Percentiles rank a stretch among this genome's conserved stretches.
Conservation (phyloP, 2,888 invertebrate species). For the Idaea straminata region DNA sequence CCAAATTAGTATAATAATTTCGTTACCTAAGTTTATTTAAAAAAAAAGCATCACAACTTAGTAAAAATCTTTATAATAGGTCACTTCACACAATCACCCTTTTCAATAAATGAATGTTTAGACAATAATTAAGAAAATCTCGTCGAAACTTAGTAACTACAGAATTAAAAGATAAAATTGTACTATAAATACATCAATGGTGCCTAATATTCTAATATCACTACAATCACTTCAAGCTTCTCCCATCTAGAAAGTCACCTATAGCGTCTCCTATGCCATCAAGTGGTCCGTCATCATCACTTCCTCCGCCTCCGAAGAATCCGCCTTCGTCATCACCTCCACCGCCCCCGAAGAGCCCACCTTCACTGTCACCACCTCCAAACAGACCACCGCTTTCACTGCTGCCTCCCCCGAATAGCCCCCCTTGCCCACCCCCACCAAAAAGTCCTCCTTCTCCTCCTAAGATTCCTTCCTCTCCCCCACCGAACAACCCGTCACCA, state of each 20-base stretch:
- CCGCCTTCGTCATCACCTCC: constrained; percentile 13
- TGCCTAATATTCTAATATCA: constrained; percentile 14
- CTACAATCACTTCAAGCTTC: constrained; percentile 28
- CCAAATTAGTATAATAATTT: no score
- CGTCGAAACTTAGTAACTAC: not conserved
- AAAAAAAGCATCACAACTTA: not conserved
- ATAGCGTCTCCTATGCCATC: constrained; percentile 66
- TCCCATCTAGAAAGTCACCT: constrained; percentile 60
- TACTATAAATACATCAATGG: not conserved
- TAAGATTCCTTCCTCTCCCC: constrained; percentile 24
- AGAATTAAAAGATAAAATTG: not conserved
- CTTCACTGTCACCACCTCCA: constrained; percentile 19
- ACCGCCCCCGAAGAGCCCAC: constrained; percentile 8
- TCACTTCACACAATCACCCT: not conserved
- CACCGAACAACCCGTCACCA: constrained; percentile 31
- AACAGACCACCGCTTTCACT: constrained; percentile 37
- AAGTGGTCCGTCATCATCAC: constrained; percentile 54
- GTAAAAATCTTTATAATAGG: constrained; percentile 5
- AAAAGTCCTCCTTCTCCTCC: constrained; percentile 28
- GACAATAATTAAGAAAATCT: not conserved
- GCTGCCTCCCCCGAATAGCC: constrained; percentile 36
- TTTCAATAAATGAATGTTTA: not conserved
- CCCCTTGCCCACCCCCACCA: constrained; percentile 29
- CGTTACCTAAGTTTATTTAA: not conserved
- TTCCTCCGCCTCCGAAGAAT: constrained; percentile 23